Conservation (phyloP, 30 jellyfish, hydroid and myxozoan species). For the Nemopilema nomurai region DNA sequence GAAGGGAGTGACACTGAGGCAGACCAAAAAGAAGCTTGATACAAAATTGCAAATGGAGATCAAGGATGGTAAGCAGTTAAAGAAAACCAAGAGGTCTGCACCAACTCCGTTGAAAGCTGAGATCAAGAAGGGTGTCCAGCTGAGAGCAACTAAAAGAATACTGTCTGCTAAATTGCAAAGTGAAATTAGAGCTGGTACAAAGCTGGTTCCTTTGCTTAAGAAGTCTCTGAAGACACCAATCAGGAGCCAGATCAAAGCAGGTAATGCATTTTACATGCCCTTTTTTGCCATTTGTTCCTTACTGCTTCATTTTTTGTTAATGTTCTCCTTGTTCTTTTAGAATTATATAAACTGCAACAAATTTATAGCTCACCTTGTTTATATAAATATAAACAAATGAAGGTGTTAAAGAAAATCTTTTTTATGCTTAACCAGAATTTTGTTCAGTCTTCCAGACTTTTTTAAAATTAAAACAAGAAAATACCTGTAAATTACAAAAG, state of each 20-base stretch:
- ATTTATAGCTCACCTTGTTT: too few relatives aligned
- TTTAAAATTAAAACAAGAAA: too few relatives aligned
- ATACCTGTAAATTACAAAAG: background rate
- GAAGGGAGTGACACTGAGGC: conserved; percentile 47
- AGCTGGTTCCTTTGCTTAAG: conserved; percentile 40
- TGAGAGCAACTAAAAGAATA: conserved; percentile 44
- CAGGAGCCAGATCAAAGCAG: conserved; percentile 65
- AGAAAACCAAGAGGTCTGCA: conserved; percentile 51
- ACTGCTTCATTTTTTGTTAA: too few relatives aligned
- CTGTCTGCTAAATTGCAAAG: conserved; percentile 25
- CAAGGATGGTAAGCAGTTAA: conserved; percentile 16
- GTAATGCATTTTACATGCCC: conserved; percentile 10
- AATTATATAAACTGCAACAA: too few relatives aligned
- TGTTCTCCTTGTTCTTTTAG: too few relatives aligned
- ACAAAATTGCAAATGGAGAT: conserved; percentile 42
- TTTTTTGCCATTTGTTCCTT: too few relatives aligned
- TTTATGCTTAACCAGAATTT: too few relatives aligned
- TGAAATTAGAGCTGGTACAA: conserved; percentile 40
- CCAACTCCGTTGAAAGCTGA: conserved; percentile 83
- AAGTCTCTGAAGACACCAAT: conserved; percentile 75
- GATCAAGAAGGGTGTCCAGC: conserved; percentile 43
- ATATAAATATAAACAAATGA: too few relatives aligned
- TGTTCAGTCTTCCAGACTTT: too few relatives aligned
- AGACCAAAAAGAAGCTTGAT: conserved; percentile 54
- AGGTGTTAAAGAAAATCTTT: too few relatives aligned